Evolutionary conservation across 2,113 vertebrate genomes (phyloP).

Genomic region (Barnardius zonarius): DNA sequence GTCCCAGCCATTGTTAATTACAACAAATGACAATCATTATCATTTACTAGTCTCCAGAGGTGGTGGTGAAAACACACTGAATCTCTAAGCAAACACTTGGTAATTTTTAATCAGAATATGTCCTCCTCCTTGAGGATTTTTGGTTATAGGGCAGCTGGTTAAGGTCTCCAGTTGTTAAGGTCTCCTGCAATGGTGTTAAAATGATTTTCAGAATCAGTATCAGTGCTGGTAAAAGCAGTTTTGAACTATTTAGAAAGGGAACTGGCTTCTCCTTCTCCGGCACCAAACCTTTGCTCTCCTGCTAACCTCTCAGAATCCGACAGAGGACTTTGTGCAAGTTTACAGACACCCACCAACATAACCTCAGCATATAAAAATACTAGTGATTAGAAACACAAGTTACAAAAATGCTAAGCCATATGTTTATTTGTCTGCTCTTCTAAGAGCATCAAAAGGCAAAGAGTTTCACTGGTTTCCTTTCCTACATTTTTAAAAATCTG

Average conservation of each 20-base stretch:
- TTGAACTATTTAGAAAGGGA: not conserved
- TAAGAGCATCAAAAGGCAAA: not conserved
- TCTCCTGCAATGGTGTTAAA: not conserved
- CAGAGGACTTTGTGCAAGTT: not conserved
- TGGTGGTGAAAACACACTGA: not conserved
- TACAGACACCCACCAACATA: not conserved
- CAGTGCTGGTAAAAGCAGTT: not conserved
- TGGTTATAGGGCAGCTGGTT: not conserved
- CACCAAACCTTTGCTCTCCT: not conserved
- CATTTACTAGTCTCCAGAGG: not conserved
- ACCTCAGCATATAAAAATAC: not conserved
- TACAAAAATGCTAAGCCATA: not conserved
- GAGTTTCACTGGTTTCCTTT: not conserved
- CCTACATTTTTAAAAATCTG: not conserved
- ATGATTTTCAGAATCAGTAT: not conserved
- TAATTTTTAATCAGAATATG: not conserved
- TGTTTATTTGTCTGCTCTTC: not conserved
- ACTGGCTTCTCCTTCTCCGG: not conserved
- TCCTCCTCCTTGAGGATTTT: not conserved
- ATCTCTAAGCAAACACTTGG: not conserved
- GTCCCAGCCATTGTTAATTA: not conserved
- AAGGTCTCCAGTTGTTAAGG: accelerated
- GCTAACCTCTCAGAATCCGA: accelerated
- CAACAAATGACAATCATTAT: not conserved
- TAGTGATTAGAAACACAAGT: not conserved